These are phyloP conservation scores for Schizopygopsis malacanthus DNA, from an alignment of 2,797 vertebrate genomes.

Conservation along the genomic window DNA sequence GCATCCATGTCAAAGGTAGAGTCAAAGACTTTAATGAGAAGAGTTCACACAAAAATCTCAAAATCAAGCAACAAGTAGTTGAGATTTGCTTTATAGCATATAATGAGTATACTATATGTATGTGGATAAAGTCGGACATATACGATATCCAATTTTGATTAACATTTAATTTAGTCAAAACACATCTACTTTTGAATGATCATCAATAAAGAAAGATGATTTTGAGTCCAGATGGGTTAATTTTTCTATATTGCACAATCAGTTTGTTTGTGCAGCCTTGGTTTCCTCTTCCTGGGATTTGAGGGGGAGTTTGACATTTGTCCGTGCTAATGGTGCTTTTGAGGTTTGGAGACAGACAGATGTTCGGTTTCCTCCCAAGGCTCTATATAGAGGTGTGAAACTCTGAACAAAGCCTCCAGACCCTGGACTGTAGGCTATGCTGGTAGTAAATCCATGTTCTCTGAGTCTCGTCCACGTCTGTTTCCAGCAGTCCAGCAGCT, in stretches of 20 bases:
- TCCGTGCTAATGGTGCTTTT: not conserved
- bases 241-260: not conserved
- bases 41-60: not conserved
- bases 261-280: not conserved
- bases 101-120: no score
- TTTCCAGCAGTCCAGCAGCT: not conserved
- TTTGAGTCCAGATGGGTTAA: not conserved
- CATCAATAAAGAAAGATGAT: no score
- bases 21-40: not conserved
- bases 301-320: conserved; percentile 4
- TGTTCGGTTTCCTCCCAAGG: not conserved
- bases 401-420: not conserved
- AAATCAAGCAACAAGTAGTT: not conserved
- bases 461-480: not conserved
- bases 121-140: no score
- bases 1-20: conserved; percentile 87
- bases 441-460: not conserved
- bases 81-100: not conserved
- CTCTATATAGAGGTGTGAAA: not conserved
- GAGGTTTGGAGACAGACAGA: not conserved
- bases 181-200: no score
- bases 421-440: no score
- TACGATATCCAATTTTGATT: no score
- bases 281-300: conserved; percentile 22
- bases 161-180: no score